Percentiles rank a stretch among this genome's conserved stretches.
These are phyloP conservation scores for Exephanes ischioxanthus DNA, from an alignment of 2,888 invertebrate genomes.

Conservation along the genomic window DNA sequence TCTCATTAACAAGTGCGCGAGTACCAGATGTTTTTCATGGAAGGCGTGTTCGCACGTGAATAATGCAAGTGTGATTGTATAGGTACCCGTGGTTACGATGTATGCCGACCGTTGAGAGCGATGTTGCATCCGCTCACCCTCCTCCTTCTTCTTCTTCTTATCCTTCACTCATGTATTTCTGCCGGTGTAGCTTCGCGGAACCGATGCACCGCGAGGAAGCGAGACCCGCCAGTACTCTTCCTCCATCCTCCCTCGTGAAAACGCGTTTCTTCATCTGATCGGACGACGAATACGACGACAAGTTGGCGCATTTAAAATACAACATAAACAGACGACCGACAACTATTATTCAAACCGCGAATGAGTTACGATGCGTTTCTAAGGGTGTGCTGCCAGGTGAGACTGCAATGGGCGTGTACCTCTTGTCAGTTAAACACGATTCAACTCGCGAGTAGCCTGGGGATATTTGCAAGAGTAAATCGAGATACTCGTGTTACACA, in stretches of 20 bases:
- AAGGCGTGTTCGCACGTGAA: constrained; percentile 72
- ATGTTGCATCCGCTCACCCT: constrained; percentile 49
- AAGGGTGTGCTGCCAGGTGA: constrained; percentile 43
- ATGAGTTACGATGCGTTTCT: constrained; percentile 63
- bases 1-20: constrained; percentile 74
- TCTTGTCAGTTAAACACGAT: constrained; percentile 43
- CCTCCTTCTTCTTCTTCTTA: constrained; percentile 14
- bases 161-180: constrained; percentile 28
- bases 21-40: constrained; percentile 73
- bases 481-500: constrained; percentile 4
- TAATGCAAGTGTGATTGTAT: constrained; percentile 64
- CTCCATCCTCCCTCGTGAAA: constrained; percentile 32
- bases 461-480: constrained; percentile 27
- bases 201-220: constrained; percentile 53
- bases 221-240: constrained; percentile 18
- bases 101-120: constrained; percentile 51
- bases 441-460: constrained; percentile 22
- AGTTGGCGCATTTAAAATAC: constrained; percentile 59
- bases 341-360: constrained; percentile 64
- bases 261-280: constrained; percentile 68
- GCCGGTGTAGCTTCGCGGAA: constrained; percentile 39
- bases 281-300: constrained; percentile 61
- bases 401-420: constrained; percentile 47
- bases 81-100: constrained; percentile 52
- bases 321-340: constrained; percentile 63